A percentile compares a stretch with the other conserved stretches of the same genome.
Evolutionary conservation across 2,888 invertebrate genomes (phyloP).

Genomic region (Rosalia funebris): DNA sequence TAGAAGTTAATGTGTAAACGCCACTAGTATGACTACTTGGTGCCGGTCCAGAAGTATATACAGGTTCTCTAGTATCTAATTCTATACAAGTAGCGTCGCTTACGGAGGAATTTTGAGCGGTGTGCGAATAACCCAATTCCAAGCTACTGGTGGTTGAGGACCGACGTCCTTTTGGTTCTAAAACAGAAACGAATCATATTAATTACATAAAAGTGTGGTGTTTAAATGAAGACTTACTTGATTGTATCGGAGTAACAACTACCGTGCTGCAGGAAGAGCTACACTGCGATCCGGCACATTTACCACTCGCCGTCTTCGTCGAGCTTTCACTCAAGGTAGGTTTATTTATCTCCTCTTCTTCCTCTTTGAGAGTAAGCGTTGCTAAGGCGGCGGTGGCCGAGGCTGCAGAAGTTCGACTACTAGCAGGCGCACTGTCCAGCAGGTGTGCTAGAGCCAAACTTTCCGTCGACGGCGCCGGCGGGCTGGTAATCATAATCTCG

Average conservation of each 20-base stretch:
- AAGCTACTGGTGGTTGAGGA: constrained; percentile 83
- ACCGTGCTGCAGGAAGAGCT: constrained; percentile 89
- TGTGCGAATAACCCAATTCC: constrained; percentile 86
- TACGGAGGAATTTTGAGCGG: constrained; percentile 84
- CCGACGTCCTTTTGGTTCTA: constrained; percentile 68
- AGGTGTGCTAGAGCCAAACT: constrained; percentile 83
- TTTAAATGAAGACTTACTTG: constrained; percentile 60
- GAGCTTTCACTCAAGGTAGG: constrained; percentile 70
- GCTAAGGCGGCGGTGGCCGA: constrained; percentile 64
- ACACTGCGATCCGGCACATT: constrained; percentile 82
- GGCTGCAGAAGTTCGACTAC: constrained; percentile 69
- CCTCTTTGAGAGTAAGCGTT: constrained; percentile 60
- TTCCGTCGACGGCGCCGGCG: constrained; percentile 87
- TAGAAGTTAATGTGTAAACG: constrained; percentile 83
- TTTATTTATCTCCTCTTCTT: constrained; percentile 57
- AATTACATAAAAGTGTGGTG: not conserved
- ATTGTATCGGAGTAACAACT: constrained; percentile 72
- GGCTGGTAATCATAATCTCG: constrained; percentile 85
- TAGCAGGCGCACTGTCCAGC: constrained; percentile 73
- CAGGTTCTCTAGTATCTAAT: constrained; percentile 67
- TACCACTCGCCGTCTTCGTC: constrained; percentile 66
- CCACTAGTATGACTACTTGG: constrained; percentile 87
- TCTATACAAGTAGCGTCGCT: constrained; percentile 79
- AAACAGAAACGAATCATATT: constrained; percentile 44
- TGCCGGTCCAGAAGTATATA: constrained; percentile 70